phyloP scores from a whole-genome alignment of 2,797 vertebrate genomes.

The Phalloptychus januarius region DNA sequence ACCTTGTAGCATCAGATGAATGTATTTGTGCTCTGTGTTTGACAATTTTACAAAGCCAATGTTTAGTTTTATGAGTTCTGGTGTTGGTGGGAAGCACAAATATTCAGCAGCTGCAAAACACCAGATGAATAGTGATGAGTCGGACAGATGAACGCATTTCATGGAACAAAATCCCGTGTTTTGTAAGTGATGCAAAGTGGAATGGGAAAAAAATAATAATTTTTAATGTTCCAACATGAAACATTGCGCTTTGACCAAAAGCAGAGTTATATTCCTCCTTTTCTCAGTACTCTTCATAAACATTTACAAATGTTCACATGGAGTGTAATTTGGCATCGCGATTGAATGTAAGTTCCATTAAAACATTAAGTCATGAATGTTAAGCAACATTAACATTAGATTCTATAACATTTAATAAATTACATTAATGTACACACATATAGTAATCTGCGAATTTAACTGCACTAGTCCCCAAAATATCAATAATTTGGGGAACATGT shows the following conservation, averaged over 20 bases:
- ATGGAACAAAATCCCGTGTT: not conserved
- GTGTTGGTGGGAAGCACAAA: not conserved
- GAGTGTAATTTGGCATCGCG: too few species aligned
- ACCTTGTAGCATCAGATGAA: not conserved
- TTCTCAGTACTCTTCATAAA: too few species aligned
- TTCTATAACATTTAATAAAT: too few species aligned
- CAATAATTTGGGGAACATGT: too few species aligned
- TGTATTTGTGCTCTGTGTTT: not conserved
- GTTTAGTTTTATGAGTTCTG: not conserved
- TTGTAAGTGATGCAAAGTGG: not conserved
- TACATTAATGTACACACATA: too few species aligned
- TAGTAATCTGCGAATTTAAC: too few species aligned
- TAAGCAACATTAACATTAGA: too few species aligned
- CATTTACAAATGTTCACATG: too few species aligned
- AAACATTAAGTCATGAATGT: too few species aligned
- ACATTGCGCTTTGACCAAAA: not conserved
- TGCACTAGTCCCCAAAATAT: too few species aligned
- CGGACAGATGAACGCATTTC: not conserved
- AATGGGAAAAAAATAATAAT: not conserved
- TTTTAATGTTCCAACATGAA: not conserved
- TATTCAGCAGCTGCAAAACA: constrained; percentile 2
- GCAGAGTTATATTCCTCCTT: not conserved
- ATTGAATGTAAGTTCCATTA: too few species aligned
- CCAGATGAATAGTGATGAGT: not conserved
- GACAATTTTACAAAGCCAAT: not conserved